Evolutionary conservation across 2,113 vertebrate genomes (phyloP).

Genomic region (Halcyon senegalensis): DNA sequence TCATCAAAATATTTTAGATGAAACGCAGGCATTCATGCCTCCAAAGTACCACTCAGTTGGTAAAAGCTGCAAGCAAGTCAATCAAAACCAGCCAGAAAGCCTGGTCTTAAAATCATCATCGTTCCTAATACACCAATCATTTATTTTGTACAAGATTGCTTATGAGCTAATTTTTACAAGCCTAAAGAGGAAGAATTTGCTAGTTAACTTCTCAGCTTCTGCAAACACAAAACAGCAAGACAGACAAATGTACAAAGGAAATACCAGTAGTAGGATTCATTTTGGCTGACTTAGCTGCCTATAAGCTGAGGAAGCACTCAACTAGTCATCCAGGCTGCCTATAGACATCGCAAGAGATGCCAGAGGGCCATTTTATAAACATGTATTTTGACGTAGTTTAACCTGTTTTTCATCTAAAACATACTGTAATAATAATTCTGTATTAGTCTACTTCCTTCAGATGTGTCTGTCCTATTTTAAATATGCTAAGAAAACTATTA

Average conservation of each 20-base stretch:
- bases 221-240: neutral
- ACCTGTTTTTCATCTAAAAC: neutral
- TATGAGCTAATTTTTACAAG: neutral
- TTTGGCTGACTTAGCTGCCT: neutral
- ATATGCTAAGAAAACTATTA: neutral
- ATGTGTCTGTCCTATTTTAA: neutral
- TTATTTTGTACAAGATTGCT: neutral
- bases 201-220: neutral
- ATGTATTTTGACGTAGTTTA: neutral
- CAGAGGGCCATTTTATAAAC: neutral
- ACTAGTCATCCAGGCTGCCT: neutral
- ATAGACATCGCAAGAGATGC: neutral
- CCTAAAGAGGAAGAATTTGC: neutral
- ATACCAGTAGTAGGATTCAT: neutral
- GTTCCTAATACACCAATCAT: neutral
- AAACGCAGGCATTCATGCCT: neutral
- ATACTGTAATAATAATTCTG: neutral
- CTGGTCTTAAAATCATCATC: neutral
- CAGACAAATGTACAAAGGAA: neutral
- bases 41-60: neutral
- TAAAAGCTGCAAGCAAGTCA: neutral
- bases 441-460: neutral
- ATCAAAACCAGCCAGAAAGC: neutral
- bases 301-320: neutral
- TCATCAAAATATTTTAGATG: neutral